Percentiles rank a stretch among this genome's conserved stretches.
Conservation (phyloP, 1,140 invertebrate genomes). For the Calosoma granatense region DNA sequence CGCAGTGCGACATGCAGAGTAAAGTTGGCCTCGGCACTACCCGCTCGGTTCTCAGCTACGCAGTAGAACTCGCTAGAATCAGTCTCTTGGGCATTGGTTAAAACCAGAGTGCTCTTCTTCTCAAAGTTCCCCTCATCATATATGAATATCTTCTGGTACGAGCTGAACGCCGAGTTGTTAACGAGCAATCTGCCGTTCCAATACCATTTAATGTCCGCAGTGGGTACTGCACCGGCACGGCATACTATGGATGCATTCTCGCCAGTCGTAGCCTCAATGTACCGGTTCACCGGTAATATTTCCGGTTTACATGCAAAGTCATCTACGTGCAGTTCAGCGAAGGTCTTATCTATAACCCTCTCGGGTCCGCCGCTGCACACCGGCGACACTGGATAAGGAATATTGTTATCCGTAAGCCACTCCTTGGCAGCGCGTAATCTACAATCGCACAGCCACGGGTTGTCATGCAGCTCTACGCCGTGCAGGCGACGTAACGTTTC, state of each 20-base stretch:
- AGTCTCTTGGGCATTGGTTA: conserved; percentile 77
- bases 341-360: conserved; percentile 53
- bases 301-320: conserved; percentile 83
- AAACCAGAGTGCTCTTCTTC: conserved; percentile 67
- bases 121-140: conserved; percentile 63
- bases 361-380: conserved; percentile 59
- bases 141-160: conserved; percentile 71
- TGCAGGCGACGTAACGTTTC: conserved; percentile 62
- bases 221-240: conserved; percentile 65
- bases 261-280: conserved; percentile 65
- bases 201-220: conserved; percentile 76
- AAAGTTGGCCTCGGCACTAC: conserved; percentile 84
- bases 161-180: conserved; percentile 69
- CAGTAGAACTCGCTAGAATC: conserved; percentile 87
- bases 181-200: conserved; percentile 71
- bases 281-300: conserved; percentile 61
- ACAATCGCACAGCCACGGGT: conserved; percentile 88
- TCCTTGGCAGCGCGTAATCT: conserved; percentile 68
- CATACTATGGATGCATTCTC: conserved; percentile 79
- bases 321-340: conserved; percentile 64
- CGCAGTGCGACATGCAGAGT: conserved; percentile 71
- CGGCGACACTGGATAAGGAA: conserved; percentile 67
- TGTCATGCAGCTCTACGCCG: conserved; percentile 79
- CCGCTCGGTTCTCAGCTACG: conserved; percentile 82
- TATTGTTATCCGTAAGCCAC: conserved; percentile 74